Evolutionary conservation across 2,888 invertebrate species (phyloP), one percentile per base, ranked within the genome.

Genomic region (Ennomos fuscantarius): DNA sequence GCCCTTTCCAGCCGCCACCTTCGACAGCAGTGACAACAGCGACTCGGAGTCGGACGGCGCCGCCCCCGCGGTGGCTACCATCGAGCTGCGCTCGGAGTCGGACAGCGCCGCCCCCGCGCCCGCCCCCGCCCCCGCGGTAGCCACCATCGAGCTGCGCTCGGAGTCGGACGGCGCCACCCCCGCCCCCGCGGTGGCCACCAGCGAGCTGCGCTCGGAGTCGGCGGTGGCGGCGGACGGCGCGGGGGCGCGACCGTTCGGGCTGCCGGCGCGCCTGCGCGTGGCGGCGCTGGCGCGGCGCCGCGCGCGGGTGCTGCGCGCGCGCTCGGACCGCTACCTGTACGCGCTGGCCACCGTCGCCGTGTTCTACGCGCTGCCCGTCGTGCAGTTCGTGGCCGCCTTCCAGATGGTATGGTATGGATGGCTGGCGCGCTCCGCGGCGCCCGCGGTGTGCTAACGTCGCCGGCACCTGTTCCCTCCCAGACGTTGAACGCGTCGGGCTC

Each of bases 281-380:
- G 87, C 85, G 68, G 86, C 81, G 75, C 79, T 91, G 76, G 72
- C 90, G 51, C 82, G 86, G 65, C 86, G 83, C 8, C 81, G 84
- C 62, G 81, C 52, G 31, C 82, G 81, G 69, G 87, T 87, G 70
- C 79, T 90, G 71, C 74, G 70, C 86, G 72, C 88, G 87, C 93
- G 93, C 92, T 67, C 93, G 84, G 72, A 89, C 95, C 69, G 91
- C 70, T 92, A 92, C 78, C 82, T 90, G 49, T 77, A 82, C 81
- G 96, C 95, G 84, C 94, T 96, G 24, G 82, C 95, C 63, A 97
- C 96, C 8, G 95, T 98, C 42, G 95, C 96, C 8, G 93, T 97
- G 43, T 98, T 98, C 91, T 98, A 98, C 88, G 95, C 95, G 41
- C 92, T 98, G 69, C 97, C 98, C 11, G 97, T 97, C 13, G 91